Base-by-base conservation (phyloP, 2,113 vertebrate species). In the Trochalopteron elliotii region DNA sequence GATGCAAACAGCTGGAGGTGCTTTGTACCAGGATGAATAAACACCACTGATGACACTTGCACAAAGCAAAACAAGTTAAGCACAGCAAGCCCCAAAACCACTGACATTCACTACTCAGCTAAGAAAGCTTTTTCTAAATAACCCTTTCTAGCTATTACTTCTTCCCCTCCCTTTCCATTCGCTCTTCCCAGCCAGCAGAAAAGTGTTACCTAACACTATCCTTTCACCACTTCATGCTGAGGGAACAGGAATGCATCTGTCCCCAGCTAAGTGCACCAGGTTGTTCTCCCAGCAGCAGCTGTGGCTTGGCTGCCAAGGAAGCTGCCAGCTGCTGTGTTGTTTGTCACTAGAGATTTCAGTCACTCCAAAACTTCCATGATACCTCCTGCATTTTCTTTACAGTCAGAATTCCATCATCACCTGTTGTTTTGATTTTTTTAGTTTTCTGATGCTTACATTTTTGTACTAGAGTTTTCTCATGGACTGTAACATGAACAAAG, bases 171-270 rank as follows among this genome's bases (percentile, higher is more conserved):
- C 22, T 39, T 74, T 57, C 81, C 72, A 68, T 9, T 52, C n/a
- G 12, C 35, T 55, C 57, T 49, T 37, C 45, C 50, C 69, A 70
- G 28, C 23, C 8, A 5, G 7, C 28, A 78, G 21, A 44, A 47
- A 17, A 40, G 8, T 0, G 0, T 14, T 20, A 20, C 44, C 30
- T 40, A 35, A 64, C 52, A 21, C 28, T n/a, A 13, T 10, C 44
- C 25, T 14, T 17, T 35, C 60, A 33, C 5, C 56, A 53, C 15
- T 23, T 3, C 27, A 13, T 1, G 18, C 67, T 15, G 30, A 60
- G n/a, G 45, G 44, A 83, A 28, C 0, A 56, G 63, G 8, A 49
- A 49, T 1, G 7, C 44, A 44, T 35, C 30, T 47, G 19, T 30
- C 15, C 52, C n/a, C 28, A 40, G 28, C 9, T 4, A 53, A 55